Base-by-base conservation (phyloP, 2,797 vertebrate species). In the Labroides dimidiatus region DNA sequence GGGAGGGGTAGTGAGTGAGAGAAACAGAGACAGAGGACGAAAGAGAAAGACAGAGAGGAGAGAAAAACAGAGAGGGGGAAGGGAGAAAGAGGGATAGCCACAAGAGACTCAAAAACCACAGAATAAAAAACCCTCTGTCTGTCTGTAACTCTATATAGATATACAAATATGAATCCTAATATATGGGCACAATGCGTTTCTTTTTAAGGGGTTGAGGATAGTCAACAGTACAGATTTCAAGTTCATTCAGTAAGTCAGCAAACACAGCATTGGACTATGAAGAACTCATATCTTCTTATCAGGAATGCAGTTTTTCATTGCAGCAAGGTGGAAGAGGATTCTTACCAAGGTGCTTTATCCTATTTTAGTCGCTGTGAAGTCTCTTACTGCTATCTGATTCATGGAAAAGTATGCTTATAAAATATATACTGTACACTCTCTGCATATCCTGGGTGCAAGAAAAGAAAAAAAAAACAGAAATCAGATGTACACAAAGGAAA, bases 81-180 rank as follows among this genome's bases (percentile, higher is more conserved):
- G 90, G 88, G 90, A 91, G 86, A 84, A 87, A 90, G 89, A 93
- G 88, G 91, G 91, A 93, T 90, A 83, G 89, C 89, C 92, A 93
- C 88, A 84, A 92, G 92, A 93, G 93, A 93, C 90, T 92, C 82
- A 92, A 94, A 93, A 94, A 93, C 86, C 91, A 93, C 91, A 91
- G 89, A 90, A 93, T 92, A 89, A 91, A 91, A 92, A 93, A 86
- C 66, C 80, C 79, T 89, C 78, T 86, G 89, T 92, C 91, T 92
- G 88, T 88, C 89, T 92, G 79, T 87, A 87, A 91, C 85, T 93
- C 88, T 89, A 85, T 88, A 91, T 86, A 89, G 88, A 93, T 87
- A 91, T 86, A 93, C 91, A 93, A 92, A 93, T 88, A 92, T 91
- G 79, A 91, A 93, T 90, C 75, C 82, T 88, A 84, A 93, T 87